A percentile compares a stretch with the other conserved stretches of the same genome.
phyloP scores from a whole-genome alignment of 2,888 invertebrate genomes.

The Eucera pruinosa region DNA sequence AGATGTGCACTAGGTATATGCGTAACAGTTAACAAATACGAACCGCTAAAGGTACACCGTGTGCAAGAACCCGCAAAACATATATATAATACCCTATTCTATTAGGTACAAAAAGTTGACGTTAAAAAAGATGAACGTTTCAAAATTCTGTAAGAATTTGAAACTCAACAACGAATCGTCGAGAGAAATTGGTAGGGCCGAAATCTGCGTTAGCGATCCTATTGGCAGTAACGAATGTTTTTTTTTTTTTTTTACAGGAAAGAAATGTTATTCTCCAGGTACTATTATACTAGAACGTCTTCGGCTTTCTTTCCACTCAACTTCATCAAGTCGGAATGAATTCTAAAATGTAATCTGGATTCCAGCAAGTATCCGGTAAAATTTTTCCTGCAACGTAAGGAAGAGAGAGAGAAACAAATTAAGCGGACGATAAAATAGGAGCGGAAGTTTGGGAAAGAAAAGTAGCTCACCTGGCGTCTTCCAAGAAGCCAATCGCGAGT shows the following conservation, averaged over 20 bases:
- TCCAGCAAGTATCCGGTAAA: constrained; percentile 95
- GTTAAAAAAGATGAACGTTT: constrained; percentile 1
- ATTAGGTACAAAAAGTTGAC: not conserved
- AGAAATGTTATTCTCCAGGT: constrained; percentile 25
- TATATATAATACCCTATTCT: not conserved
- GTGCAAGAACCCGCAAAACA: constrained; percentile 2
- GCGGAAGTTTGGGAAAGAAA: not conserved
- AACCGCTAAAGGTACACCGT: not conserved
- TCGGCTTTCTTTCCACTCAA: constrained; percentile 81
- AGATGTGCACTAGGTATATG: constrained; percentile 7
- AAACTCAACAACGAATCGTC: constrained; percentile 7
- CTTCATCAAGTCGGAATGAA: constrained; percentile 90
- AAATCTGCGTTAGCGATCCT: constrained; percentile 57
- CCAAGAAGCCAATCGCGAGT: constrained; percentile 89
- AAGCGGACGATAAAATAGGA: too few relatives aligned
- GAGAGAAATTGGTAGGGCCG: constrained; percentile 43
- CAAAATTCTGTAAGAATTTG: constrained; percentile 10
- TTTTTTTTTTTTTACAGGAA: constrained; percentile 49
- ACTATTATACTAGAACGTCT: constrained; percentile 60
- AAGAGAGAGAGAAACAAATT: not conserved
- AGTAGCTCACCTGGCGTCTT: constrained; percentile 92
- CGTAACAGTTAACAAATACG: constrained; percentile 2
- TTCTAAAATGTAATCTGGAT: constrained; percentile 94
- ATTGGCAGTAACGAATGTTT: constrained; percentile 52
- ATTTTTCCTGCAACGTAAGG: constrained; percentile 88